phyloP scores from a whole-genome alignment of 2,113 vertebrate genomes.

The Fukomys damarensis region DNA sequence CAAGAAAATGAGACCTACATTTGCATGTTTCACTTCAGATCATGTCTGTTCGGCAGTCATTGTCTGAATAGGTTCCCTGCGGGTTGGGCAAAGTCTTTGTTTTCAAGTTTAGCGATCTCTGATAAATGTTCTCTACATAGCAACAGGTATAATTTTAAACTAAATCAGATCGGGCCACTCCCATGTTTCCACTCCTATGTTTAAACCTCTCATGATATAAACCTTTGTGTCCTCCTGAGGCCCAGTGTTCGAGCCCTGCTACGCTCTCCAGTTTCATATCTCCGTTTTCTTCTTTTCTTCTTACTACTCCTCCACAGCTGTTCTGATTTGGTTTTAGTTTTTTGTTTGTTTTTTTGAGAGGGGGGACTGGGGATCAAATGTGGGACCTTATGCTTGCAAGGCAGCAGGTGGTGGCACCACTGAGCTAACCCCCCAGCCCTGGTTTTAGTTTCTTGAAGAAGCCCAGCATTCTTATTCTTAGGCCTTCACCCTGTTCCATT shows the following conservation, averaged over 20 bases:
- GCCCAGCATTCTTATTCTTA: background rate
- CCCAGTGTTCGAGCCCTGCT: background rate
- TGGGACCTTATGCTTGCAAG: too few relatives aligned
- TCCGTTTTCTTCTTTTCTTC: background rate
- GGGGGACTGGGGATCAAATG: too few relatives aligned
- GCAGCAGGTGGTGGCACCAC: too few relatives aligned
- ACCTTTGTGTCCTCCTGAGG: background rate
- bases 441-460: background rate
- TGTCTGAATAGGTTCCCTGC: background rate
- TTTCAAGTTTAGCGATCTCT: background rate
- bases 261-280: background rate
- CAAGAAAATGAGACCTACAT: slow-evolving; percentile 70
- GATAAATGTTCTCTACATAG: background rate
- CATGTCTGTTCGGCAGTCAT: background rate
- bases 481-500: background rate
- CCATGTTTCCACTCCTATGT: background rate
- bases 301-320: background rate
- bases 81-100: background rate
- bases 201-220: background rate
- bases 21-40: background rate
- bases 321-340: background rate
- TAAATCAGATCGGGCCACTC: background rate
- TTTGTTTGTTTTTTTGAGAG: too few relatives aligned
- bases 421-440: too few relatives aligned
- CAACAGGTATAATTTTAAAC: background rate